Base-by-base conservation (phyloP, 2,797 vertebrate species). In the Myoxocephalus aenaeus region DNA sequence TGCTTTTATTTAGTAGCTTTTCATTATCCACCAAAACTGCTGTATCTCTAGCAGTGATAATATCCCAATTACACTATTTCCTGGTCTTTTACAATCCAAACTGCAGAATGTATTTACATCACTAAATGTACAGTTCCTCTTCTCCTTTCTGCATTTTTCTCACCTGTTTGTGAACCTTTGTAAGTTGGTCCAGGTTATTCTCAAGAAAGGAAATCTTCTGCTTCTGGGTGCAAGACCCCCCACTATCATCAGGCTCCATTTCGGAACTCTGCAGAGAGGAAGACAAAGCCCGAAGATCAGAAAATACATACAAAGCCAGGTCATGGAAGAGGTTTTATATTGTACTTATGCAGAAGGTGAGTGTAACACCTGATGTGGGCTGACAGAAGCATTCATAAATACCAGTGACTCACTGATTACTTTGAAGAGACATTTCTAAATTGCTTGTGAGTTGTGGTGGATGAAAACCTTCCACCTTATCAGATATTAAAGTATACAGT, bases 161-260 rank as follows among this genome's bases (percentile, higher is more conserved):
- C 69, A 95, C 95, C 95, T 96, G 98, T 93, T 99, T 99, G 96
- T 99, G 98, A 95, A 99, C 98, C 90, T 99, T 99, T 82, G 98
- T 99, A 95, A 99, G 98, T 92, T 99, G 98, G 93, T 99, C 98
- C 94, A 99, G 91, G 95, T 99, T 99, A 94, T 99, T 99, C 93
- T 99, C 98, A 95, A 99, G 96, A 96, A 99, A 99, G 93, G 98
- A 99, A 93, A 99, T 99, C 93, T 99, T 99, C 96, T 99, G 98
- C 92, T 98, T 99, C 94, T 99, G 98, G 48, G 97, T 98, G 34
- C 97, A 96, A 51, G 96, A 97, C 82, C 98, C 98, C 44, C 97
- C 98, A 57, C 96, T 97, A 65, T 99, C 97, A 65, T 98, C 97
- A 3, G 95, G 97, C 86, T 98, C 97, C 90, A 99, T 93, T 87